Base-by-base conservation (phyloP, 53 echinoderm and acorn worm species). In the Stichopus horrens region DNA sequence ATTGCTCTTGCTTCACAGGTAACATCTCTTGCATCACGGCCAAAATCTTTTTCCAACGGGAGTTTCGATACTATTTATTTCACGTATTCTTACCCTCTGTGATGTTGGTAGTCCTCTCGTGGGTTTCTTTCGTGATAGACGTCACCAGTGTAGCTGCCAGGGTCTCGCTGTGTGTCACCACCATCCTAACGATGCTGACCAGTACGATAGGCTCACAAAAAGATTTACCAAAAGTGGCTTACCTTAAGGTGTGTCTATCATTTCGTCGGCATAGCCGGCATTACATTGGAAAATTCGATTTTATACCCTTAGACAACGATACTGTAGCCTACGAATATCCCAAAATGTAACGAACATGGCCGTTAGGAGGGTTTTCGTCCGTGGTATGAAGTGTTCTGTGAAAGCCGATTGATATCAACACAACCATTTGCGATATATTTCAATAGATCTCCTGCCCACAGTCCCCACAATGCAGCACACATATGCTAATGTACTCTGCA, bases 61-160 rank as follows among this genome's bases (percentile, higher is more conserved):
- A 91, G 22, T 53, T 97, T 4, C 94, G 95, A 5, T 97, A 97
- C 67, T 97, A 95, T 88, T 79, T 97, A 37, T 95, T 97, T 16
- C 97, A 97, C 80, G 92, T 95, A 21, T 95, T 93, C 89, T 76
- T 95, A 4, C 97, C 97, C 18, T 93, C 95, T 76, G 83, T 95
- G 16, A 87, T 95, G 56, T 55, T 97, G 74, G 94, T 95, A 6
- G 82, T 97, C 53, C 89, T 95, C 74, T 95, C 97, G 5, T 97
- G 97, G 94, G 90, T 97, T 5, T 95, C 95, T 5, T 97, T 97
- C 86, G 94, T 95, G 97, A 93, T 97, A 56, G 93, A 97, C 21
- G 89, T 97, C 74, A 92, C 89, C 11, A 90, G 91, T 23, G 92
- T 94, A 3, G 95, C 97, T 5, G 97, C 97, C 65, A 86, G 97